These are phyloP conservation scores for Fulica atra DNA, from an alignment of 2,113 vertebrate species.

Conservation along the genomic window DNA sequence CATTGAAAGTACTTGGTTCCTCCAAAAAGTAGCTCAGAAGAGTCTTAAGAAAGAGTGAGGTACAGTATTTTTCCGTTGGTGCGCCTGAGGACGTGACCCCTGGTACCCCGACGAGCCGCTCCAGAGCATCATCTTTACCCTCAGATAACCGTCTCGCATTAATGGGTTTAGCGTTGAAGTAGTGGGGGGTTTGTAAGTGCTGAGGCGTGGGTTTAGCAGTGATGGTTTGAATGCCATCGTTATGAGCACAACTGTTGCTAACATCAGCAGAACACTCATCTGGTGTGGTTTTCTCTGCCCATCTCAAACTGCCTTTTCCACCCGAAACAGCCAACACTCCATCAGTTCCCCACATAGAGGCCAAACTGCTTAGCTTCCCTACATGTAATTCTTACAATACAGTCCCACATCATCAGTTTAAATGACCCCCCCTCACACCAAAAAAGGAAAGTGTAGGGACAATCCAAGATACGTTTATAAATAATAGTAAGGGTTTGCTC, in stretches of 20 bases:
- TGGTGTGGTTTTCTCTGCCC: not conserved
- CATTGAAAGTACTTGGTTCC: not conserved
- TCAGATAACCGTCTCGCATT: not conserved
- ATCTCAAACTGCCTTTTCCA: not conserved
- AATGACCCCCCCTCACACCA: not conserved
- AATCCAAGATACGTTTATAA: not conserved
- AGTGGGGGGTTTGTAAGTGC: fast-evolving
- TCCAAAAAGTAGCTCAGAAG: not conserved
- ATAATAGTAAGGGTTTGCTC: not conserved
- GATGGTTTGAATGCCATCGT: not conserved
- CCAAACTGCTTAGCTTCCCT: not conserved
- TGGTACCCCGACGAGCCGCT: not conserved
- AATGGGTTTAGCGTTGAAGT: not conserved
- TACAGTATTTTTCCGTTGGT: not conserved
- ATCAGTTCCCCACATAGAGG: not conserved
- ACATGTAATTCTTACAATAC: not conserved
- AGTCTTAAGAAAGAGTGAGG: not conserved
- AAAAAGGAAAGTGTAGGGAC: not conserved
- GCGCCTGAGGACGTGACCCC: not conserved
- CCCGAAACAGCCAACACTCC: not conserved
- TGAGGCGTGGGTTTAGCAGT: not conserved
- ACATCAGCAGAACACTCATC: not conserved
- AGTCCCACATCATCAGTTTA: not conserved
- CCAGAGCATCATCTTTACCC: not conserved
- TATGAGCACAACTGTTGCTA: not conserved